A percentile compares a stretch with the other conserved stretches of the same genome.
Evolutionary conservation across 2,113 vertebrate species (phyloP).

Genomic region (Panthera uncia): DNA sequence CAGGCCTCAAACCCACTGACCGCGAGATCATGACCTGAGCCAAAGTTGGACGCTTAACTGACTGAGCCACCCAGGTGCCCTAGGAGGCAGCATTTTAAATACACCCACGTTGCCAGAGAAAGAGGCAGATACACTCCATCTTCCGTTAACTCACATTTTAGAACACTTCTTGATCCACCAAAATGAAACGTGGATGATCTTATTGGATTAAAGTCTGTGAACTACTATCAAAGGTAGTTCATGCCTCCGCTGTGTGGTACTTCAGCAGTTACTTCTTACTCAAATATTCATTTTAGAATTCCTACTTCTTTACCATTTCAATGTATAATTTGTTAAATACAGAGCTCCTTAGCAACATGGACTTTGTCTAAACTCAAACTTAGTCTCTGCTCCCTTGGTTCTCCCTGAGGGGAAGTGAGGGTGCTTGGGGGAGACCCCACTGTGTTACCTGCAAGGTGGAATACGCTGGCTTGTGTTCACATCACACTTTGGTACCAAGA

Average conservation of each 20-base stretch:
- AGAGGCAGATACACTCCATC: not conserved
- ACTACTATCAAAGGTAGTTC: not conserved
- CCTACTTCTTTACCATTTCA: not conserved
- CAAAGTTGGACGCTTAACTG: too few species aligned
- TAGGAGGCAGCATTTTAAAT: not conserved
- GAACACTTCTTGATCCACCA: not conserved
- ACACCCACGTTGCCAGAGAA: not conserved
- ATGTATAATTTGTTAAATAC: not conserved
- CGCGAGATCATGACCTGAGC: too few species aligned
- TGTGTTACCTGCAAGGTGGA: constrained; percentile 94
- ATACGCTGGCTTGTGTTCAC: constrained; percentile 87
- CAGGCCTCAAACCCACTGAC: fast-evolving
- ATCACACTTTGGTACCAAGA: constrained; percentile 97
- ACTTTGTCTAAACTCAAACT: not conserved
- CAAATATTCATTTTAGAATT: not conserved
- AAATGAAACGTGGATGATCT: not conserved
- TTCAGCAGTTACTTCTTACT: not conserved
- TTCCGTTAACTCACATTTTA: not conserved
- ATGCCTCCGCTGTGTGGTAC: not conserved
- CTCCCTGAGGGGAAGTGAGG: not conserved
- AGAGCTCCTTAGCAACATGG: not conserved
- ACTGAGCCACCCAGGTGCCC: too few species aligned
- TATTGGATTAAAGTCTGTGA: not conserved
- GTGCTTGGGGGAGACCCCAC: not conserved
- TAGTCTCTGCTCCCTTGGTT: not conserved